Evolutionary conservation across 2,113 vertebrate genomes (phyloP).

Genomic region (Thinocorus orbignyianus): DNA sequence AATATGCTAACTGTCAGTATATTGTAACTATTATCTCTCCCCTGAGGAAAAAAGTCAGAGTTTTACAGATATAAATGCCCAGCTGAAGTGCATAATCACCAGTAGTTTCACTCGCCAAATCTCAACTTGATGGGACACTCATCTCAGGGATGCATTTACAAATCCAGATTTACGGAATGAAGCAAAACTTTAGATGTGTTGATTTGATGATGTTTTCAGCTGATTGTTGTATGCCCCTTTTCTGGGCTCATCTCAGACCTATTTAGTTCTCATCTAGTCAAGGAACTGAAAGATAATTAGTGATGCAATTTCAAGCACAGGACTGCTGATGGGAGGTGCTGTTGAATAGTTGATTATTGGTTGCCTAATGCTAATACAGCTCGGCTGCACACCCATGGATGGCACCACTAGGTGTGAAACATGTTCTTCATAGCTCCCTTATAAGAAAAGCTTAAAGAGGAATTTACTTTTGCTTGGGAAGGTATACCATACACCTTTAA

Average conservation of each 20-base stretch:
- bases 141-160: not conserved
- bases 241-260: not conserved
- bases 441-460: not conserved
- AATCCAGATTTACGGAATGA: not conserved
- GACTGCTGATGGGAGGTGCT: not conserved
- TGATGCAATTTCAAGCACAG: no score
- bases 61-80: not conserved
- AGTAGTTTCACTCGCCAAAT: not conserved
- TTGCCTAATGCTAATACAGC: not conserved
- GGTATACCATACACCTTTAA: not conserved
- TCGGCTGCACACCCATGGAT: no score
- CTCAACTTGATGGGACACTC: not conserved
- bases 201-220: not conserved
- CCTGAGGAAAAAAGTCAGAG: not conserved
- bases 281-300: not conserved
- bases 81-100: not conserved
- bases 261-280: not conserved
- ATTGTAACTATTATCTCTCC: not conserved
- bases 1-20: not conserved
- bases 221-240: not conserved
- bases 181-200: not conserved
- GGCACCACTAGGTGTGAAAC: no score
- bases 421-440: no score
- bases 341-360: not conserved
- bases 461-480: not conserved